These are phyloP conservation scores for Xanthia togata DNA, from an alignment of 2,888 invertebrate genomes.

Conservation along the genomic window DNA sequence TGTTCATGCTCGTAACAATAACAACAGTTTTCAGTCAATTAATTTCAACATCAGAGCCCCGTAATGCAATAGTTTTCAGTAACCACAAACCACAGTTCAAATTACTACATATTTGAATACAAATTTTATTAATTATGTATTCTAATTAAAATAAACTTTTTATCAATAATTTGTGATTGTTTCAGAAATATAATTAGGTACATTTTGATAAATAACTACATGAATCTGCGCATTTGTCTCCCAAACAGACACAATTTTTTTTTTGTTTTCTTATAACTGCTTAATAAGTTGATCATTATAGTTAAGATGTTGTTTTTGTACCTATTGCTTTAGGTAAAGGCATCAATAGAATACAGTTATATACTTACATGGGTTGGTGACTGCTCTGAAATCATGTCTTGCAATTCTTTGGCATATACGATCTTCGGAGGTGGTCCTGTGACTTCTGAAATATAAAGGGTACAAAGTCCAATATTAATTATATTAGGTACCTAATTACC, in stretches of 20 bases:
- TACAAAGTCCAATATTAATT: conserved; percentile 5
- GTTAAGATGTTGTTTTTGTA: not conserved
- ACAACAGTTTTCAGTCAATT: conserved; percentile 3
- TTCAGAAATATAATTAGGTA: not conserved
- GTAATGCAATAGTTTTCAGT: not conserved
- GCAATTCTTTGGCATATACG: conserved; percentile 20
- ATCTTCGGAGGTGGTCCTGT: conserved; percentile 16
- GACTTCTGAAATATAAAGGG: conserved; percentile 35
- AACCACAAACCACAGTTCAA: not conserved
- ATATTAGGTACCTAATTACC: not conserved
- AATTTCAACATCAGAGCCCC: conserved; percentile 16
- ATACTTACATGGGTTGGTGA: conserved; percentile 52
- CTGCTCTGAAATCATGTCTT: conserved; percentile 33
- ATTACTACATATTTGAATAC: conserved; percentile 12
- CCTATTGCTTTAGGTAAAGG: not conserved
- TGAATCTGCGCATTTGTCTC: not conserved
- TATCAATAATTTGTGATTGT: not conserved
- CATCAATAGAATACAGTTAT: not conserved
- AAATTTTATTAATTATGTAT: conserved; percentile 1
- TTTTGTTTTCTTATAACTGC: not conserved
- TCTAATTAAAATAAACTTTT: not conserved
- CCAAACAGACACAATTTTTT: not conserved
- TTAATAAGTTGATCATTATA: not conserved
- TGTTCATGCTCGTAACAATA: not conserved
- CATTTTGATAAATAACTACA: not conserved